These are phyloP conservation scores for Catagonus wagneri DNA, from an alignment of 2,113 vertebrate genomes.

Conservation along the genomic window DNA sequence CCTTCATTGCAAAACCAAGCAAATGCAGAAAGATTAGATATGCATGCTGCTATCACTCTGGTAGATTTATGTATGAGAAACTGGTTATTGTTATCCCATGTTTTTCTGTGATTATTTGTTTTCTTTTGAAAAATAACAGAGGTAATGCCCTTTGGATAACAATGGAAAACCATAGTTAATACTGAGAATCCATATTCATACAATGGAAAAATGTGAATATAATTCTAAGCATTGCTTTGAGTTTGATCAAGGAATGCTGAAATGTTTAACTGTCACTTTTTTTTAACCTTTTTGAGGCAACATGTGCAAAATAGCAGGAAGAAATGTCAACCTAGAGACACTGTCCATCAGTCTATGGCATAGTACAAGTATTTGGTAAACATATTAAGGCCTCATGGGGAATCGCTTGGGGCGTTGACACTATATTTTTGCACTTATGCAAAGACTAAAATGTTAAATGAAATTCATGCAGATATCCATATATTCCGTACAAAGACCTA, in stretches of 20 bases:
- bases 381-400: neutral
- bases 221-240: conserved; percentile 27
- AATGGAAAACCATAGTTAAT: neutral
- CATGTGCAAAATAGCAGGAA: conserved; percentile 44
- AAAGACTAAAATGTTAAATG: conserved; percentile 22
- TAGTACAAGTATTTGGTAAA: neutral
- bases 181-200: neutral
- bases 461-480: neutral
- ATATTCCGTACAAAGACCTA: neutral
- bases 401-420: neutral
- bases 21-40: neutral
- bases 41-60: neutral
- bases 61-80: neutral
- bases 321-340: conserved; percentile 24
- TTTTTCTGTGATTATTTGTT: neutral
- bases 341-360: neutral
- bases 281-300: conserved; percentile 1
- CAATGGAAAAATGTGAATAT: neutral
- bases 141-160: neutral
- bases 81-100: neutral
- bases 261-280: conserved; percentile 29
- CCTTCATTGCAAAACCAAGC: neutral
- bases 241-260: neutral
- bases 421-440: neutral
- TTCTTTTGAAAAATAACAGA: neutral